These are phyloP conservation scores for Ciconia maguari DNA, from an alignment of 2,113 vertebrate species.

Conservation along the genomic window DNA sequence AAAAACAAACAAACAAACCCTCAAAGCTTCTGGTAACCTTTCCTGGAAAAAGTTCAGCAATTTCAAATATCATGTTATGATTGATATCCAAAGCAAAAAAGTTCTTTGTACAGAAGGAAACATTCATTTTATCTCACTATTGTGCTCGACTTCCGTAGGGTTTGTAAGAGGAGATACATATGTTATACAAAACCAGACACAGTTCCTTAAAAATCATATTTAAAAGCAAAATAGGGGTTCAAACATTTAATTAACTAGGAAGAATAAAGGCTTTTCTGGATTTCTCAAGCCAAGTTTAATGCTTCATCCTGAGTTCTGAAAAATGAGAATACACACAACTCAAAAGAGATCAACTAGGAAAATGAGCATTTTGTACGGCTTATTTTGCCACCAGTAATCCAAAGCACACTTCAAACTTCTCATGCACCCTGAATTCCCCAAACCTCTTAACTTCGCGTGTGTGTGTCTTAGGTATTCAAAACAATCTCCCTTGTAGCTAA, in stretches of 20 bases:
- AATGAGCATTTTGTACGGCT: neutral
- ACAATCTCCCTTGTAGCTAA: neutral
- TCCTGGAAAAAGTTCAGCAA: neutral
- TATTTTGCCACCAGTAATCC: neutral
- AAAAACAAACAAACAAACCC: neutral
- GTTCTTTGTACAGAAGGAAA: neutral
- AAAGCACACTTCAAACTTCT: neutral
- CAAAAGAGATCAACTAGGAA: neutral
- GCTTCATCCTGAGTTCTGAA: neutral
- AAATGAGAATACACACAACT: neutral
- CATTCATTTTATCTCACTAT: neutral
- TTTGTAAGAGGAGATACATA: neutral
- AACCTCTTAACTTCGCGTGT: neutral
- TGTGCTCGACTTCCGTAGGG: neutral
- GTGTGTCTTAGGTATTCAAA: neutral
- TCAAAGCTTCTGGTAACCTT: neutral
- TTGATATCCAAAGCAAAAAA: neutral
- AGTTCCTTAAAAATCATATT: neutral
- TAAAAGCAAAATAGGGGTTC: neutral
- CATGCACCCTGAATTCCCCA: neutral
- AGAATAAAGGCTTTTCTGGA: neutral
- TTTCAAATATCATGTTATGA: neutral
- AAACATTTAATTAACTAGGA: neutral
- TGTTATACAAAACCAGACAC: neutral
- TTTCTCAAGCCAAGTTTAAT: neutral